These are phyloP conservation scores for Probaryconus sp. DNA, from an alignment of 1,140 invertebrate species.

Conservation along the genomic window DNA sequence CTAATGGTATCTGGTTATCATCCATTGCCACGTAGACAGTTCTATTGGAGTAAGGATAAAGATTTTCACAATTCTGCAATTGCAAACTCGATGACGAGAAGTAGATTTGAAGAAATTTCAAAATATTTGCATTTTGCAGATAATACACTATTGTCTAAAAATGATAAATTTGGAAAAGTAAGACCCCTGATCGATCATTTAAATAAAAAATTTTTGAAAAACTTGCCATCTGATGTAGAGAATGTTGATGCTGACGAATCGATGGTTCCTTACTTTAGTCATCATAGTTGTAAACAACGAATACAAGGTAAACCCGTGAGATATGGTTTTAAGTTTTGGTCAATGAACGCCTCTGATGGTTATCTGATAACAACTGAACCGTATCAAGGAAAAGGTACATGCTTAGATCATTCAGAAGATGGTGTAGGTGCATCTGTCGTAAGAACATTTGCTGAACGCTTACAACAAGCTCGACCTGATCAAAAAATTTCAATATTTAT, in stretches of 20 bases:
- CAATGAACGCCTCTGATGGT: background rate
- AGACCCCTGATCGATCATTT: background rate
- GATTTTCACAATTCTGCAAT: background rate
- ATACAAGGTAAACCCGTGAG: background rate
- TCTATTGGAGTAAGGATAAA: no score
- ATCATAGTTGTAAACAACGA: slow-evolving; percentile 8
- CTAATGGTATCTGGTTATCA: no score
- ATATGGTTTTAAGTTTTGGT: slow-evolving; percentile 3
- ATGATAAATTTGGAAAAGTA: slow-evolving; percentile 5
- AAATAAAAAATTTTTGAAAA: slow-evolving; percentile 2
- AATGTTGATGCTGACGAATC: slow-evolving; percentile 7
- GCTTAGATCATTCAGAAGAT: background rate
- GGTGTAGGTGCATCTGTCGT: background rate
- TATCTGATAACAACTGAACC: background rate
- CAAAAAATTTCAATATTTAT: background rate
- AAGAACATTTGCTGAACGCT: background rate
- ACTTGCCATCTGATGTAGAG: background rate
- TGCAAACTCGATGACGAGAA: background rate
- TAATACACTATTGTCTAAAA: background rate
- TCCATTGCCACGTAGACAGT: no score
- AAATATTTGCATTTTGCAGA: slow-evolving; percentile 3
- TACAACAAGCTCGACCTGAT: background rate
- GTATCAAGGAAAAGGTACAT: no score
- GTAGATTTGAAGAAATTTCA: slow-evolving; percentile 3
- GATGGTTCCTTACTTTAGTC: slow-evolving; percentile 3